Conservation (phyloP, 2,113 vertebrate genomes). For the Notiomystis cincta region DNA sequence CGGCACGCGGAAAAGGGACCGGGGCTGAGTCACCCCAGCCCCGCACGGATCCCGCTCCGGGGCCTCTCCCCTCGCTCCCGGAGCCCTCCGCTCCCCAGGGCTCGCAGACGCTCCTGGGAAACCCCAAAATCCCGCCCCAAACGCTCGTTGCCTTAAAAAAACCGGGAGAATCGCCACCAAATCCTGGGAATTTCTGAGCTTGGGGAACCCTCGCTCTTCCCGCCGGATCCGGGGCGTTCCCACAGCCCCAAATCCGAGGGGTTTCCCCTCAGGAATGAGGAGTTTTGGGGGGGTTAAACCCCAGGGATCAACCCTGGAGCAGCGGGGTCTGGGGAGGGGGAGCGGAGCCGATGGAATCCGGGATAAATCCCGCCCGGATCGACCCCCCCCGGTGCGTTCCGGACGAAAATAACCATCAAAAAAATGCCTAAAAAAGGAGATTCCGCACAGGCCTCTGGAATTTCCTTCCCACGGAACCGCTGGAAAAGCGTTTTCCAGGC, state of each 20-base stretch:
- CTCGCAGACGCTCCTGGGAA: not conserved
- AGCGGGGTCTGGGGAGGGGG: not conserved
- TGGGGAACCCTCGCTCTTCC: not conserved
- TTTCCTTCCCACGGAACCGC: not conserved
- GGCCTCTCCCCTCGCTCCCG: too few species aligned
- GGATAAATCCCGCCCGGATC: not conserved
- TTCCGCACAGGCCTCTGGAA: not conserved
- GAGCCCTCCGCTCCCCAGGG: too few species aligned
- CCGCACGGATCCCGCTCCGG: not conserved
- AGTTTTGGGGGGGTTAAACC: accelerated
- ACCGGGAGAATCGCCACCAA: accelerated
- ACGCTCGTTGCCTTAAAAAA: accelerated
- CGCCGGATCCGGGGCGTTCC: not conserved
- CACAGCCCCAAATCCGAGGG: not conserved
- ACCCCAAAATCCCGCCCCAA: accelerated
- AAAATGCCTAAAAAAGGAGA: not conserved
- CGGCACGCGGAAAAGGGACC: too few species aligned
- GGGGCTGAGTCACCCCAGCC: not conserved
- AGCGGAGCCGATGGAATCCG: too few species aligned
- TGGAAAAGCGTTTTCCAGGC: not conserved
- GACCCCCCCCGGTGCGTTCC: not conserved
- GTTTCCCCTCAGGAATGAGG: not conserved
- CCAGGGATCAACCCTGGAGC: not conserved
- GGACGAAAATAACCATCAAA: not conserved
- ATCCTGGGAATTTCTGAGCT: not conserved